Percentiles rank a stretch among this genome's conserved stretches.
Conservation (phyloP, 2,888 invertebrate genomes). For the Parnassius mnemosyne region DNA sequence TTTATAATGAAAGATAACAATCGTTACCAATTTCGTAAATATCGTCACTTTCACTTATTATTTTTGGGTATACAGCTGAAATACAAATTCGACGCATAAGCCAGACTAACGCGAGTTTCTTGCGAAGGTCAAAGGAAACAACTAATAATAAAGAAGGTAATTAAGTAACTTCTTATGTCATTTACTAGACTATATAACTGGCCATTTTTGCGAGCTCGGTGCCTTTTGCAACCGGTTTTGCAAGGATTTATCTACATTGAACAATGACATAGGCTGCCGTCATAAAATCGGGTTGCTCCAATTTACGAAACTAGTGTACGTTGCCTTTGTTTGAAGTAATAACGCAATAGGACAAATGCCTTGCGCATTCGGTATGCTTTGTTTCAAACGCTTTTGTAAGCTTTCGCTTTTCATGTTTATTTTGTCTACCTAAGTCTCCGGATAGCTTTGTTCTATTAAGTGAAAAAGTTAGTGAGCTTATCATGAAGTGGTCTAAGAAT, state of each 20-base stretch:
- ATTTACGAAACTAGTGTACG: slow-evolving; percentile 60
- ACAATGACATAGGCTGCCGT: slow-evolving; percentile 38
- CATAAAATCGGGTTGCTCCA: slow-evolving; percentile 64
- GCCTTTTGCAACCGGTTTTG: slow-evolving; percentile 54
- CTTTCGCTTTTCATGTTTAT: slow-evolving; percentile 60
- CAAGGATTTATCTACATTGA: slow-evolving; percentile 58
- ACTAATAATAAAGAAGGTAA: neutral
- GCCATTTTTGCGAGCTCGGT: slow-evolving; percentile 48
- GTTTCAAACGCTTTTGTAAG: slow-evolving; percentile 52
- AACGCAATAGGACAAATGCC: slow-evolving; percentile 63
- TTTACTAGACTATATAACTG: slow-evolving; percentile 42
- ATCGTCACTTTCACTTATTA: no score
- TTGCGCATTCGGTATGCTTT: slow-evolving; percentile 67
- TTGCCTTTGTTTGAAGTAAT: slow-evolving; percentile 59
- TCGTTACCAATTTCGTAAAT: no score
- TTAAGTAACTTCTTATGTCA: slow-evolving; percentile 45
- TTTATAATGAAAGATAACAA: no score
- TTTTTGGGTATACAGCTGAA: no score
- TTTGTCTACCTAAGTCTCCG: slow-evolving; percentile 36
- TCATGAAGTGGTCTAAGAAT: no score
- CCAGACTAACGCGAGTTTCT: neutral
- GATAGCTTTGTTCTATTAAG: no score
- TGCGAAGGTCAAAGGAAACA: slow-evolving; percentile 16
- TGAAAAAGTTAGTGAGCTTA: no score
- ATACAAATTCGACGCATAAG: no score